Evolutionary conservation across 2,113 vertebrate genomes (phyloP), one percentile per base, ranked within the genome.

Genomic region (Notothenia rossii): DNA sequence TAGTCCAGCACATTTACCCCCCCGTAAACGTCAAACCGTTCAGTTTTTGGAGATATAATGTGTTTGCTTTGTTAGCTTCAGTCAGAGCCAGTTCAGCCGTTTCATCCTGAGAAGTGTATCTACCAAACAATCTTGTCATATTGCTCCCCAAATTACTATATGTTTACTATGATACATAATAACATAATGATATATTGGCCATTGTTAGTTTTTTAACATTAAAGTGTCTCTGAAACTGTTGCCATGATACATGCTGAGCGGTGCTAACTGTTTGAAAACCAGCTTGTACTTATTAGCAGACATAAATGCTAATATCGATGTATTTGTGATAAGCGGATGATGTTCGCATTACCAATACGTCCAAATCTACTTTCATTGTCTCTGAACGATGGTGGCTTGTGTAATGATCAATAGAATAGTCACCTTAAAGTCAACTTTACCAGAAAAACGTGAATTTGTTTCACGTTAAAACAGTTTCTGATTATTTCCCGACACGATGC

Each of bases 341-440:
- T 49, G 43, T 3, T 20, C 7, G 12, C 5, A 13, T 20, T 10
- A 43, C 17, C 18, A 71, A 22, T 22, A 29, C 14, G 36, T 14
- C 48, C 18, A 53, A 53, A 13, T 71, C 2, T 7, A 36, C 11
- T 2, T 43, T 49, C 0, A 25, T 48, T 15, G 4, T 25, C 45
- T 66, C 20, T 54, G 20, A 45, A 43, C 33, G 12, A 65, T 10
- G 36, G 10, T 6, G 65, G 55, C 36, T 55, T 65, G 59, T 58
- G 83, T 66, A 65, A 61, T 79, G 81, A 83, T 61, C 79, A 75
- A 81, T 50, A 79, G 58, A 45, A 48, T 55, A 12, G 33, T 51
- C 14, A 51, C 58, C 48, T 14, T 33, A 75, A 53, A 64, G 9
- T 36, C 10, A 29, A 53, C 33, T 22, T 61, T 8, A 46, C 45